Percentiles rank a stretch among this genome's conserved stretches.
Conservation (phyloP, 2,888 invertebrate genomes). For the Drosophila ezoana region DNA sequence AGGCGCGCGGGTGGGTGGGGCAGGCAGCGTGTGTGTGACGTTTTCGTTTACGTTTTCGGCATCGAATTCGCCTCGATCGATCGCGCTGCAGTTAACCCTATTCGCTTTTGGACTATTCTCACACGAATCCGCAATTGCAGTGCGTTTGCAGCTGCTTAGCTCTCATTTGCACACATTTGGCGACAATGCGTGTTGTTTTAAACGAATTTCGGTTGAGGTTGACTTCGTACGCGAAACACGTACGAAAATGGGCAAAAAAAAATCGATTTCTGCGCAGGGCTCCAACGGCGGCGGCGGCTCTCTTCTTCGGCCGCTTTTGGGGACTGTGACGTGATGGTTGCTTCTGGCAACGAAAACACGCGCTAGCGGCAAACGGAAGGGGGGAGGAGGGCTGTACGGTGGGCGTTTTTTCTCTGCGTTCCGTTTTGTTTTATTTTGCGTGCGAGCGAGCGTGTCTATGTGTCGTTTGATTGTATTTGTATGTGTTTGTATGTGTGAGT, state of each 20-base stretch:
- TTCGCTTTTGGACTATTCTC: constrained; percentile 15
- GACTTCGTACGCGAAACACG: constrained; percentile 56
- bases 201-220: constrained; percentile 62
- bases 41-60: constrained; percentile 23
- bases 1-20: constrained; percentile 38
- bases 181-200: constrained; percentile 37
- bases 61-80: constrained; percentile 28
- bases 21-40: constrained; percentile 16
- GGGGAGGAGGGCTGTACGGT: constrained; percentile 56
- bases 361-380: constrained; percentile 29
- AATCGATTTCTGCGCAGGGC: constrained; percentile 84
- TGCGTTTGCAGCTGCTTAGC: constrained; percentile 29
- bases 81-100: constrained; percentile 44
- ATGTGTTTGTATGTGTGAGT: constrained; percentile 37
- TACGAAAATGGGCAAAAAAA: constrained; percentile 79
- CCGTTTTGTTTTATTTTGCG: constrained; percentile 57
- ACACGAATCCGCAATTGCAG: constrained; percentile 30
- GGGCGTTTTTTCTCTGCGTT: constrained; percentile 76
- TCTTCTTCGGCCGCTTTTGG: constrained; percentile 44
- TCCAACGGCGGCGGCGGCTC: constrained; percentile 52
- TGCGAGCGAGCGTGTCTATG: constrained; percentile 39
- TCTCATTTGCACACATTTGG: constrained; percentile 32
- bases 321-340: constrained; percentile 64
- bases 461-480: constrained; percentile 5
- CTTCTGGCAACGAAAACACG: constrained; percentile 56